These are phyloP conservation scores for Sebastes vulpes DNA, from an alignment of 2,797 vertebrate genomes.

Conservation along the genomic window DNA sequence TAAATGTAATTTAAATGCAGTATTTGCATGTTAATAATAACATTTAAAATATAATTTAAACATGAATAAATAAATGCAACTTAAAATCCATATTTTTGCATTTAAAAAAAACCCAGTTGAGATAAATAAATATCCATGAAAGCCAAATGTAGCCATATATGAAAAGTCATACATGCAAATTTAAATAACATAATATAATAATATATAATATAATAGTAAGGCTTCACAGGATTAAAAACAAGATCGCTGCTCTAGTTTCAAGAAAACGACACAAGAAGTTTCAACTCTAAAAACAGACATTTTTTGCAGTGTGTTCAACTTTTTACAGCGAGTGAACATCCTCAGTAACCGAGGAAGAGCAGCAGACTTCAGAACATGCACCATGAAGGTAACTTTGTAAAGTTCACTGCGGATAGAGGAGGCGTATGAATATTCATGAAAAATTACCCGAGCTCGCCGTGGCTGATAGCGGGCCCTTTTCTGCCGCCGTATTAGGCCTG, in stretches of 20 bases:
- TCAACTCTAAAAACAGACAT: neutral
- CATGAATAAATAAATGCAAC: neutral
- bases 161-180: neutral
- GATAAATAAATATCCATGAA: neutral
- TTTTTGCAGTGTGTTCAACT: constrained; percentile 5
- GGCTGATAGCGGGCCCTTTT: constrained; percentile 74
- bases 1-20: neutral
- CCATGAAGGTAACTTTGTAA: constrained; percentile 86
- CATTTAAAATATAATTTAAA: neutral
- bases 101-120: neutral
- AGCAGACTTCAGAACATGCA: constrained; percentile 61
- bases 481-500: constrained; percentile 70
- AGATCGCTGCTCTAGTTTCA: neutral
- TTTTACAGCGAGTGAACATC: constrained; percentile 7
- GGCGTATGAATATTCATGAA: constrained; percentile 85
- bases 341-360: neutral
- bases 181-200: neutral
- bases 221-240: neutral
- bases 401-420: constrained; percentile 74
- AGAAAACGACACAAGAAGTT: neutral
- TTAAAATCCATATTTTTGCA: neutral
- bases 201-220: neutral
- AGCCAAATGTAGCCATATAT: neutral
- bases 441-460: constrained; percentile 71
- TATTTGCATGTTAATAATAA: neutral